Evolutionary conservation across 2,113 vertebrate genomes (phyloP).

Genomic region (Zosterops lateralis): DNA sequence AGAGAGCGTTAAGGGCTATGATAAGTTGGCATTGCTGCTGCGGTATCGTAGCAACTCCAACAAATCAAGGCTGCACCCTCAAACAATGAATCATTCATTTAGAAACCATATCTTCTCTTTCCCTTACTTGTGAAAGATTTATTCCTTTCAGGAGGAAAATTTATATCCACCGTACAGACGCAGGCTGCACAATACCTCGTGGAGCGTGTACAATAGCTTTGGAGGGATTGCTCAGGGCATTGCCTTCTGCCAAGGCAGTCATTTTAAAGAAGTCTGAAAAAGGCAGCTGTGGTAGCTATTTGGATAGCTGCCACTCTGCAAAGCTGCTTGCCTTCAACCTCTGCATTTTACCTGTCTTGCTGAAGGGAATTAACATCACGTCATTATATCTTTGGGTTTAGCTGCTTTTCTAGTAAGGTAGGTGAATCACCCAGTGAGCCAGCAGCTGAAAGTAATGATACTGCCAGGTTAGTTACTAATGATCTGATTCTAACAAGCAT

Average conservation of each 20-base stretch:
- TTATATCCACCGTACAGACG: neutral
- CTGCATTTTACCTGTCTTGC: conserved; percentile 34
- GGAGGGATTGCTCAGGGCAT: neutral
- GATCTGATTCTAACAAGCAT: neutral
- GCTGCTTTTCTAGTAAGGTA: neutral
- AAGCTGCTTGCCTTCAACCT: neutral
- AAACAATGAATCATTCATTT: conserved; percentile 48
- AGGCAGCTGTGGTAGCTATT: neutral
- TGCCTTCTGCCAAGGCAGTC: neutral
- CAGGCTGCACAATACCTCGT: neutral
- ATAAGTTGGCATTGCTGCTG: conserved; percentile 5
- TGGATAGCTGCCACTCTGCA: neutral
- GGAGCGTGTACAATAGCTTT: neutral
- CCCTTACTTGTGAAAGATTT: conserved; percentile 8
- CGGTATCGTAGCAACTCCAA: conserved; percentile 17
- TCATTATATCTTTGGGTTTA: neutral
- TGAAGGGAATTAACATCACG: neutral
- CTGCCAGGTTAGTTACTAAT: neutral
- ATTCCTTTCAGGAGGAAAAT: conserved; percentile 32
- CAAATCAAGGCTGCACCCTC: conserved; percentile 13
- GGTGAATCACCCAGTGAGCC: neutral
- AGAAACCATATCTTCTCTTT: conserved; percentile 25
- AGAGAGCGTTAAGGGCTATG: neutral
- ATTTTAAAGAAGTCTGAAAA: neutral
- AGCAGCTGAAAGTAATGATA: neutral